phyloP scores from a whole-genome alignment of 2,113 vertebrate species.

The Eulacestoma nigropectus region DNA sequence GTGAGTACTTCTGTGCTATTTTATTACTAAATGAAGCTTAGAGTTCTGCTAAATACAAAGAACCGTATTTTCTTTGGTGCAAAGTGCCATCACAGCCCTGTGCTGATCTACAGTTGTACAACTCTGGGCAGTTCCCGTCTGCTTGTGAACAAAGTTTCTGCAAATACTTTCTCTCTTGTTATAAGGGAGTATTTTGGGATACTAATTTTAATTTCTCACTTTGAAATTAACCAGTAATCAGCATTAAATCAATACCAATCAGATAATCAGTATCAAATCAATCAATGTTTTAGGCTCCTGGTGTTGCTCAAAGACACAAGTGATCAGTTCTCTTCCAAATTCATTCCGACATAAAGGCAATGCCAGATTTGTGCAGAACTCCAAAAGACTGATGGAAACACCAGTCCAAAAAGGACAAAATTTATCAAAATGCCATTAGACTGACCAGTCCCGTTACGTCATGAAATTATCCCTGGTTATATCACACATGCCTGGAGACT shows the following conservation, averaged over 20 bases:
- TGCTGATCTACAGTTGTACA: neutral
- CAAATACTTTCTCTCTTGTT: neutral
- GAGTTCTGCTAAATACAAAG: neutral
- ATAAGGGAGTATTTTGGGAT: neutral
- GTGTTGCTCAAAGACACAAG: neutral
- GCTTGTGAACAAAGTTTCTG: neutral
- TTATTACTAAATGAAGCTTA: neutral
- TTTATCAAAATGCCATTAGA: neutral
- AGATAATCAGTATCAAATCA: neutral
- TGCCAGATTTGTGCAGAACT: neutral
- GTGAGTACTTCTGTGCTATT: neutral
- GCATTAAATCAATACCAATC: neutral
- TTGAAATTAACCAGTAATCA: neutral
- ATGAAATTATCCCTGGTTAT: neutral
- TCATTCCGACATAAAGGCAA: neutral
- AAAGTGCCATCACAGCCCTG: neutral
- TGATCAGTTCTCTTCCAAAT: neutral
- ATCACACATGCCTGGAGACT: neutral
- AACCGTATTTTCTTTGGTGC: neutral
- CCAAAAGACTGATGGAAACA: neutral
- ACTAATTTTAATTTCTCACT: neutral
- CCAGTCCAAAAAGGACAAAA: neutral
- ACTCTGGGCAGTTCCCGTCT: neutral
- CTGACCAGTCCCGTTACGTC: neutral
- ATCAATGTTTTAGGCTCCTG: neutral